A percentile compares a stretch with the other conserved stretches of the same genome.
Conservation (phyloP, 2,797 vertebrate species). For the Pangasius larnaudii region DNA sequence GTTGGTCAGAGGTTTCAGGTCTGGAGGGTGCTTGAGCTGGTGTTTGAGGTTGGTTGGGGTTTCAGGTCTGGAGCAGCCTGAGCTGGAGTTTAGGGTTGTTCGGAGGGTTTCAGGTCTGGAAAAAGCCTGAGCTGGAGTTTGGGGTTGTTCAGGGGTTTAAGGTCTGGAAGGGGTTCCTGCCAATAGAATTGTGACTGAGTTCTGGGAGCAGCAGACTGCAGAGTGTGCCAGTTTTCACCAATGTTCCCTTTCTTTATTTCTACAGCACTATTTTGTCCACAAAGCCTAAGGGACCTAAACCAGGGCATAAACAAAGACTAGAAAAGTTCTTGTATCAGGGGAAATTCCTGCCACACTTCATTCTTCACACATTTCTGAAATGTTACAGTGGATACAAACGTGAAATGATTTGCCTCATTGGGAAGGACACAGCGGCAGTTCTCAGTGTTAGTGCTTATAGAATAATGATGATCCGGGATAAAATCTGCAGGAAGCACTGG, state of each 20-base stretch:
- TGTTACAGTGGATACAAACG: background rate
- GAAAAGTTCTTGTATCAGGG: background rate
- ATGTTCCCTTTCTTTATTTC: background rate
- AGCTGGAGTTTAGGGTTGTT: background rate
- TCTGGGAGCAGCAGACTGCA: background rate
- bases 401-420: background rate
- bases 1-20: background rate
- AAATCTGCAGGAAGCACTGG: background rate
- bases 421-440: background rate
- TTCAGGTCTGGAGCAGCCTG: background rate
- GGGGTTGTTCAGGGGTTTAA: background rate
- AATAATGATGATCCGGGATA: constrained; percentile 5
- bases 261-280: background rate
- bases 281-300: background rate
- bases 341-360: background rate
- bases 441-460: background rate
- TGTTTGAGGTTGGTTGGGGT: background rate
- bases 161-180: background rate
- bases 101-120: background rate
- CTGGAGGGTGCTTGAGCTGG: background rate
- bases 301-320: constrained; percentile 5
- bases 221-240: background rate
- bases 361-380: background rate
- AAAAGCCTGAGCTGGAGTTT: background rate
- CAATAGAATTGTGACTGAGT: background rate